These are phyloP conservation scores for Tigriopus californicus DNA, from an alignment of 2,888 invertebrate species.

Conservation along the genomic window DNA sequence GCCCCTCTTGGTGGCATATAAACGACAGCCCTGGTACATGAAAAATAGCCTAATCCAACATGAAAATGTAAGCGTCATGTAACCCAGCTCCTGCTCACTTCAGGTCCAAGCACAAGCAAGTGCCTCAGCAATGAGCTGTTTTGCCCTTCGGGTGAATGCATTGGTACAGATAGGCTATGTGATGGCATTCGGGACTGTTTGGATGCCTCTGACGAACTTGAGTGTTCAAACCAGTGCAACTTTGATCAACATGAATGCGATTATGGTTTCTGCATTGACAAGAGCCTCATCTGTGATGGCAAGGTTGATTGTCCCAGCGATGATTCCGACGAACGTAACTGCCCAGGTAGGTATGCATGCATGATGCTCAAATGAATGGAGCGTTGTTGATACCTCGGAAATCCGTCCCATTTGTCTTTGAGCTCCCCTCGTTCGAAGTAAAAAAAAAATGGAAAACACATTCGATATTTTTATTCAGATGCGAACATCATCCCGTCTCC, in stretches of 20 bases:
- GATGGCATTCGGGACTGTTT: conserved; percentile 44
- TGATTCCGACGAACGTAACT: conserved; percentile 20
- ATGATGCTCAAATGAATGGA: background rate
- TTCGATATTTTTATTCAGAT: too few species aligned
- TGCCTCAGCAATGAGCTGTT: conserved; percentile 16
- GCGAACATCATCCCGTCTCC: background rate
- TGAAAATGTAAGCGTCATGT: too few species aligned
- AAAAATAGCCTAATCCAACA: too few species aligned
- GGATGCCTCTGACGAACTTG: conserved; percentile 38
- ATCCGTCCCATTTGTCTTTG: background rate
- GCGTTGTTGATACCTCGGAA: too few species aligned
- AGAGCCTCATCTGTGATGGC: conserved; percentile 22
- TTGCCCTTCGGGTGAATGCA: conserved; percentile 17
- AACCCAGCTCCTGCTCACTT: background rate
- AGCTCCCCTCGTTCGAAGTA: background rate
- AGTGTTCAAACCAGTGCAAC: conserved; percentile 28
- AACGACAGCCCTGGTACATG: background rate
- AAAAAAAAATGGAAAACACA: background rate
- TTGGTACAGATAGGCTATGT: conserved; percentile 36
- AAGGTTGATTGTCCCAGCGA: conserved; percentile 22
- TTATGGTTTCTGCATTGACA: conserved; percentile 22
- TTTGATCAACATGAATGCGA: conserved; percentile 21
- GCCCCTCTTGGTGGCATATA: background rate
- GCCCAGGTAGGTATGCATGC: conserved; percentile 17
- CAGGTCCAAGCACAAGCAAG: background rate